A percentile compares a stretch with the other conserved stretches of the same genome.
These are phyloP conservation scores for Novumbra hubbsi DNA, from an alignment of 2,797 vertebrate genomes.

Conservation along the genomic window DNA sequence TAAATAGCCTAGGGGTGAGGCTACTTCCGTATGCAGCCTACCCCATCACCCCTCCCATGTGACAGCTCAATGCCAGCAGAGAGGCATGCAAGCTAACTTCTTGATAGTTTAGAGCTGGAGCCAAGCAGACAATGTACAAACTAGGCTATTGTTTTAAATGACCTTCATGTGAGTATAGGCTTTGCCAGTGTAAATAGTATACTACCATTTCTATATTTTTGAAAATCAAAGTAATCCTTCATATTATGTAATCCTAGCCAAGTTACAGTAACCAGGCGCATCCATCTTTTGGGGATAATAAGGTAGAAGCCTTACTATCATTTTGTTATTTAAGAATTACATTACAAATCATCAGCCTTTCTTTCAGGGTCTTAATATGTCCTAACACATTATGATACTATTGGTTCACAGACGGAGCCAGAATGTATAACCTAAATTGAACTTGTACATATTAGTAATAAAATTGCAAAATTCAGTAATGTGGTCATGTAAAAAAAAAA, in stretches of 20 bases:
- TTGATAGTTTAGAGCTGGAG: conserved; percentile 15
- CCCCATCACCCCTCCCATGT: conserved; percentile 20
- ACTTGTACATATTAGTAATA: too few relatives aligned
- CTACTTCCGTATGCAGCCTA: background rate
- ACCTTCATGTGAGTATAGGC: conserved; percentile 16
- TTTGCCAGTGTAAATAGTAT: background rate
- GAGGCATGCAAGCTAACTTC: conserved; percentile 5
- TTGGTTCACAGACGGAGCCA: too few relatives aligned
- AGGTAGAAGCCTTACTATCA: too few relatives aligned
- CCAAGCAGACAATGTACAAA: conserved; percentile 15
- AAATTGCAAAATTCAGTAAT: too few relatives aligned
- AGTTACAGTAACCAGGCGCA: background rate
- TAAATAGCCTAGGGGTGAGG: conserved; percentile 35
- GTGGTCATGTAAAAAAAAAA: too few relatives aligned
- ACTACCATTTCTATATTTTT: background rate
- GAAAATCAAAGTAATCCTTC: background rate
- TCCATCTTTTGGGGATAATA: background rate
- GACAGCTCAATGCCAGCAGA: background rate
- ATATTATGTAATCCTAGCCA: background rate
- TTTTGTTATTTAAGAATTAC: too few relatives aligned
- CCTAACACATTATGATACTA: too few relatives aligned
- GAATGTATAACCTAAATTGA: too few relatives aligned
- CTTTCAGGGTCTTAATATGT: too few relatives aligned
- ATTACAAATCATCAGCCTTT: too few relatives aligned
- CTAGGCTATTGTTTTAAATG: background rate